phyloP scores from a whole-genome alignment of 2,797 vertebrate species.

The Prunella strophiata region DNA sequence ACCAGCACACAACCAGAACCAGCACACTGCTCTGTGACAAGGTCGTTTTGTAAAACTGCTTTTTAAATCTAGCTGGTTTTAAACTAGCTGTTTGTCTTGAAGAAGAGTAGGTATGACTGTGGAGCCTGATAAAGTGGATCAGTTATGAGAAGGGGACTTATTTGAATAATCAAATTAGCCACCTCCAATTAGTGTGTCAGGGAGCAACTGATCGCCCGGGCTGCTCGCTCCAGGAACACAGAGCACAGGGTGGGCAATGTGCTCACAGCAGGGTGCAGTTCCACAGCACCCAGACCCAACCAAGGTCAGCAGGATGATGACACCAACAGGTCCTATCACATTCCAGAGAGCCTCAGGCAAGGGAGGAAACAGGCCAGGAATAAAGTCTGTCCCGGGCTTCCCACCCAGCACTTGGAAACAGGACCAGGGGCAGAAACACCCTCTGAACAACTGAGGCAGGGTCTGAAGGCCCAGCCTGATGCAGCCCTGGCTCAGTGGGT shows the following conservation, averaged over 20 bases:
- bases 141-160: background rate
- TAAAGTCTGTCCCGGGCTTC: background rate
- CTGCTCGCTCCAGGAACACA: background rate
- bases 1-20: background rate
- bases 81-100: background rate
- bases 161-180: background rate
- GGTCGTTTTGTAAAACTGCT: background rate
- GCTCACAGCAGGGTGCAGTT: background rate
- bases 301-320: background rate
- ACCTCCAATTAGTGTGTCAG: fast-evolving
- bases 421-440: background rate
- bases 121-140: background rate
- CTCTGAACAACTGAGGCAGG: background rate
- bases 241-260: background rate
- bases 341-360: background rate
- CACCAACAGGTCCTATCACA: background rate
- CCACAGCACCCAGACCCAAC: background rate
- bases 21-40: background rate
- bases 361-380: too few species aligned
- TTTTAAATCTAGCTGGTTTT: background rate
- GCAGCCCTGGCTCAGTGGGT: background rate
- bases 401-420: background rate
- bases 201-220: background rate
- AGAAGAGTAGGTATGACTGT: background rate
- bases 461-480: background rate